Evolutionary conservation across 2,888 invertebrate genomes (phyloP).

Genomic region (Carcina quercana): DNA sequence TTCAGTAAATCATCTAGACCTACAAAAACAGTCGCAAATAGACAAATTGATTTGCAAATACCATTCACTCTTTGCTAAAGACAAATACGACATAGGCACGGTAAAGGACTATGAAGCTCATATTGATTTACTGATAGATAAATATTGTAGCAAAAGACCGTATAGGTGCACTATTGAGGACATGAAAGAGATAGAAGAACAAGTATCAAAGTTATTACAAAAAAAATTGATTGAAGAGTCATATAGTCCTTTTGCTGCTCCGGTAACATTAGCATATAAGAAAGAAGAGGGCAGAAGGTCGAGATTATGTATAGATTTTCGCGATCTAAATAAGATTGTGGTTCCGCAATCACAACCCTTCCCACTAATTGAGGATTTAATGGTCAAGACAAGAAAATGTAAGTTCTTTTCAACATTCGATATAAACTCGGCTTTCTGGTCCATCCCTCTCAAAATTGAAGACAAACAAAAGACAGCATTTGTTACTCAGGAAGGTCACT

Average conservation of each 20-base stretch:
- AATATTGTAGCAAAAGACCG: slow-evolving; percentile 16
- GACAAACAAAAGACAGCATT: slow-evolving; percentile 24
- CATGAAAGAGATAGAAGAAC: slow-evolving; percentile 16
- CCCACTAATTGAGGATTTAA: slow-evolving; percentile 24
- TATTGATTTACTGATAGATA: slow-evolving; percentile 11
- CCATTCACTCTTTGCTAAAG: slow-evolving; percentile 16
- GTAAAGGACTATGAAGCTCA: slow-evolving; percentile 14
- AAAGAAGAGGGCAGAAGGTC: slow-evolving; percentile 20
- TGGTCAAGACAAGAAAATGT: slow-evolving; percentile 15
- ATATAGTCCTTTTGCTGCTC: slow-evolving; percentile 21
- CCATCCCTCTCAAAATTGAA: slow-evolving; percentile 24
- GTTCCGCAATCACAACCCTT: slow-evolving; percentile 24
- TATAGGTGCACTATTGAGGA: slow-evolving; percentile 18
- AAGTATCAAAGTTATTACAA: slow-evolving; percentile 14
- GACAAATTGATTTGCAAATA: slow-evolving; percentile 11
- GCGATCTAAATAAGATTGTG: slow-evolving; percentile 24
- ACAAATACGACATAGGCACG: slow-evolving; percentile 17
- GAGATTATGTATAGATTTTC: slow-evolving; percentile 27
- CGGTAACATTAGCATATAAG: slow-evolving; percentile 19
- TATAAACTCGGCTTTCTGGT: slow-evolving; percentile 35
- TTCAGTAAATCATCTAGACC: slow-evolving; percentile 10
- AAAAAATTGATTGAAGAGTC: slow-evolving; percentile 18
- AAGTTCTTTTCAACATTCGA: slow-evolving; percentile 25
- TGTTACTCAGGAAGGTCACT: slow-evolving; percentile 5
- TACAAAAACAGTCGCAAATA: slow-evolving; percentile 12